Percentiles rank a stretch among this genome's conserved stretches.
Conservation (phyloP, 2,888 invertebrate species). For the Aricia artaxerxes region DNA sequence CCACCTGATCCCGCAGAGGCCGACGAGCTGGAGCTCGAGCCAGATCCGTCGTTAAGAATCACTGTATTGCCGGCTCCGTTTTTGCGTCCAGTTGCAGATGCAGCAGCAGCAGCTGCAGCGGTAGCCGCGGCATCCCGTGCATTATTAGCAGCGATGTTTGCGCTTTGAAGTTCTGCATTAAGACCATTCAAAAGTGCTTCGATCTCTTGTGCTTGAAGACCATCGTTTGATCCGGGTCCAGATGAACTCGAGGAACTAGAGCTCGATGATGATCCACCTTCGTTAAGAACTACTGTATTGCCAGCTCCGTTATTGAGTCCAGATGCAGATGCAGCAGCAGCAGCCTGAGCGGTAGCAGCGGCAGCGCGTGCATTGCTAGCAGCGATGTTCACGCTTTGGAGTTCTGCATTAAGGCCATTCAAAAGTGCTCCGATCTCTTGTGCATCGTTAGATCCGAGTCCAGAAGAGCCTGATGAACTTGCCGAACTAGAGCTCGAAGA, state of each 20-base stretch:
- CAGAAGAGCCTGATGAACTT: too few relatives aligned
- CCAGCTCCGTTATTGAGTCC: too few relatives aligned
- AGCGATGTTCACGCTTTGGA: too few relatives aligned
- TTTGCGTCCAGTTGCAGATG: conserved; percentile 9
- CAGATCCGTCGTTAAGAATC: neutral
- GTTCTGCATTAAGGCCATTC: too few relatives aligned
- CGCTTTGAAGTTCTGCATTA: neutral
- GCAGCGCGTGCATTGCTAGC: too few relatives aligned
- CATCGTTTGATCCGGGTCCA: neutral
- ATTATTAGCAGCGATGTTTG: neutral
- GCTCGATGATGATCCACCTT: conserved; percentile 1
- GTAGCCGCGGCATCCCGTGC: conserved; percentile 29
- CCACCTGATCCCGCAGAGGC: too few relatives aligned
- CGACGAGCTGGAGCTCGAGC: too few relatives aligned
- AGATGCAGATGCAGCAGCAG: too few relatives aligned
- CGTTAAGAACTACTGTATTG: conserved; percentile 9
- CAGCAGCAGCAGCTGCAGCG: conserved; percentile 6
- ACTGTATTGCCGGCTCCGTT: neutral
- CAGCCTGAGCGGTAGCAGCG: too few relatives aligned
- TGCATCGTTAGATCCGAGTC: too few relatives aligned
- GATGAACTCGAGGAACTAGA: conserved; percentile 17
- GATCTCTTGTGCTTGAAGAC: neutral
- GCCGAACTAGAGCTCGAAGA: too few relatives aligned
- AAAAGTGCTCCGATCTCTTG: too few relatives aligned
- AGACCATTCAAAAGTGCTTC: neutral